Evolutionary conservation across 2,113 vertebrate genomes (phyloP).

Genomic region (Tyrannus savana): DNA sequence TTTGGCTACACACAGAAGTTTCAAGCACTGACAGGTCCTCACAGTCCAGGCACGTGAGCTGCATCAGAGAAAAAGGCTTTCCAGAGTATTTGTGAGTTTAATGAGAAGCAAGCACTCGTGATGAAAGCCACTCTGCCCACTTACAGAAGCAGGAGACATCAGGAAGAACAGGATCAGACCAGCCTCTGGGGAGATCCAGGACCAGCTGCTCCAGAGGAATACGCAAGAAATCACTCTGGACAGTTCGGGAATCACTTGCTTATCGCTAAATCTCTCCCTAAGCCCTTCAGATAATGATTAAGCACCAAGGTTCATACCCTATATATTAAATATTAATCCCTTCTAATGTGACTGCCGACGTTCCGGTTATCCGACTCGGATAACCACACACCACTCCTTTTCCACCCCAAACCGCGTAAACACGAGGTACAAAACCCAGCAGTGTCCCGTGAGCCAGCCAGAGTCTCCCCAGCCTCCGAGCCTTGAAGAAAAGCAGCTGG

Average conservation of each 20-base stretch:
- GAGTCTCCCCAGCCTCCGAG: fast-evolving
- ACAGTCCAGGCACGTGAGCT: neutral
- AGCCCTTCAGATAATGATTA: constrained; percentile 25
- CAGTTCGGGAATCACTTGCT: neutral
- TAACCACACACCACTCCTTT: neutral
- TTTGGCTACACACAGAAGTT: neutral
- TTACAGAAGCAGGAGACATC: neutral
- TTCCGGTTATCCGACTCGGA: neutral
- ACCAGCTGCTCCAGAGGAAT: neutral
- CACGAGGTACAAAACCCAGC: neutral
- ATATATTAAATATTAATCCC: constrained; percentile 49
- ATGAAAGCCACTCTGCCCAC: neutral
- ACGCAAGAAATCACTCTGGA: constrained; percentile 3
- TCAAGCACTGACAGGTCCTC: neutral
- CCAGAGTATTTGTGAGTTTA: neutral
- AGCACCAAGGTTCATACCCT: neutral
- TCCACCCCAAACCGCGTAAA: neutral
- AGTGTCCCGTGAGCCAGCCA: neutral
- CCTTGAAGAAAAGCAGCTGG: neutral
- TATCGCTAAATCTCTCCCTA: neutral
- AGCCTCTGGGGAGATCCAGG: neutral
- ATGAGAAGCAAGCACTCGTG: neutral
- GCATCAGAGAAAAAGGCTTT: neutral
- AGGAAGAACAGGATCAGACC: neutral
- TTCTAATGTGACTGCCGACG: neutral